Base-by-base conservation (phyloP, 2,888 invertebrate genomes). In the Phania funesta region DNA sequence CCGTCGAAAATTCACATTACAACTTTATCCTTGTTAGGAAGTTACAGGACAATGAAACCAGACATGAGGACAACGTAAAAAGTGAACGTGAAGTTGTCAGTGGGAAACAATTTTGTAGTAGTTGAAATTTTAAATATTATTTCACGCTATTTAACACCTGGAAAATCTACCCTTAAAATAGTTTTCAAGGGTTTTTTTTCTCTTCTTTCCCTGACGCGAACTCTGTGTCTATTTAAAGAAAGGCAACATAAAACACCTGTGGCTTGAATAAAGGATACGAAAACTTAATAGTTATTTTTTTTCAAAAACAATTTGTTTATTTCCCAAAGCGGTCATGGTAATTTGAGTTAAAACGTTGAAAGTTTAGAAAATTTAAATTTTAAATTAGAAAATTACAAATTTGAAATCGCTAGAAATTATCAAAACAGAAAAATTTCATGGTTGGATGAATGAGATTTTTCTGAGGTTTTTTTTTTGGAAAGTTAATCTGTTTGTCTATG, bases 81-180 rank as follows among this genome's bases (percentile, higher is more conserved):
- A 58, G 46, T 46, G 8, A 8, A 68, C 20, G 54, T 44, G 41
- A 38, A 50, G 71, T 50, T 26, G 64, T 26, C 5, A 16, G 29
- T 50, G 32, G 60, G 38, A 60, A 60, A 18, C 16, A 29, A 5
- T 35, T 41, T 62, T 41, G 7, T 26, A 32, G 50, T 24, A 20
- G 35, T 52, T 54, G 18, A 60, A 52, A n/a, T 24, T 48, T 46
- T 16, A 13, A 9, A 64, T 56, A 64, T 48, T 46, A 73, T 79
- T 79, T 73, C 74, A 80, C 67, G 74, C 67, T 74, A 35, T 68
- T 80, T 80, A 62, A 48, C 74, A 68, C 74, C 62, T 68, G 67
- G 68, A 73, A 26, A 68, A 35, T 24, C 13, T 62, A 80, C 80
- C 80, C 80, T 60, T 77, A 35, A 58, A 58, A 35, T n/a, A 5